Percentiles rank a stretch among this genome's conserved stretches.
phyloP scores from a whole-genome alignment of 2,888 invertebrate species.

The Chymomyza amoena region DNA sequence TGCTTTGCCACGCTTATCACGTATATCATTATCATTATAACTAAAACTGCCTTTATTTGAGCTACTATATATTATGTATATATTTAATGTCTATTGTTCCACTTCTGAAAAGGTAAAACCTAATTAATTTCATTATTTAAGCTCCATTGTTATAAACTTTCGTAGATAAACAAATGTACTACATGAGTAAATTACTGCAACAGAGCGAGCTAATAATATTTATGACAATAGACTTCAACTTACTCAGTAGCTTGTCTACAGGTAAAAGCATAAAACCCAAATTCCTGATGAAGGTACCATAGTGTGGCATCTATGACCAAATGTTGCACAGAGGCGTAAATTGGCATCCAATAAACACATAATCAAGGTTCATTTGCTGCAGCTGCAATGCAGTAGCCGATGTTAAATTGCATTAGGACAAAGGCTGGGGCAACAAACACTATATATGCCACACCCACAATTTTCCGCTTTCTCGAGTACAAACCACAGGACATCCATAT shows the following conservation, averaged over 20 bases:
- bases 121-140: neutral
- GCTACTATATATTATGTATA: too few species aligned
- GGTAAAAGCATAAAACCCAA: too few species aligned
- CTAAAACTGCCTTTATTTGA: too few species aligned
- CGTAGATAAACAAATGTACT: neutral
- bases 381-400: constrained; percentile 28
- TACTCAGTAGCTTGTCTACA: neutral
- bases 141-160: neutral
- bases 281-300: neutral
- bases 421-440: constrained; percentile 23
- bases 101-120: neutral
- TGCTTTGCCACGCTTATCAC: too few species aligned
- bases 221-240: neutral
- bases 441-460: neutral
- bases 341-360: constrained; percentile 64
- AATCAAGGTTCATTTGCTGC: constrained; percentile 60
- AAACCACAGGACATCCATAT: neutral
- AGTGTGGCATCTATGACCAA: neutral
- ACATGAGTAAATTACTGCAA: neutral
- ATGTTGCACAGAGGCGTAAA: constrained; percentile 41
- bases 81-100: too few species aligned
- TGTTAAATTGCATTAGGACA: constrained; percentile 58
- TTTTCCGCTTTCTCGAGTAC: neutral
- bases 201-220: neutral
- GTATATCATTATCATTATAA: too few species aligned